These are phyloP conservation scores for Chrysolina oricalcia DNA, from an alignment of 2,888 invertebrate genomes.

Conservation along the genomic window DNA sequence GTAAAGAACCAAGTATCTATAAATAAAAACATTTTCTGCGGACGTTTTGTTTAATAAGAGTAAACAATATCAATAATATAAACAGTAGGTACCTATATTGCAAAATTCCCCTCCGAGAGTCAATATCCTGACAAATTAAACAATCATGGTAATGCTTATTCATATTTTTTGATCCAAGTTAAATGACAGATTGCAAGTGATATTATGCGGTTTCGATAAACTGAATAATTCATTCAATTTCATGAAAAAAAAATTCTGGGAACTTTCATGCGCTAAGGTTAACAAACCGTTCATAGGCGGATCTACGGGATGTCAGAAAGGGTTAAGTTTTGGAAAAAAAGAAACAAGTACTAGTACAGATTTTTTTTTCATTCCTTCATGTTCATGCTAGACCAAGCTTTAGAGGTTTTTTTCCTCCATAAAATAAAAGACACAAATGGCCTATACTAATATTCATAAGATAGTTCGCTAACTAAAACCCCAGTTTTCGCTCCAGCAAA, in stretches of 20 bases:
- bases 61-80: constrained; percentile 27
- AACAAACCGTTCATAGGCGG: constrained; percentile 26
- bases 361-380: no score
- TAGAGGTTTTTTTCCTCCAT: no score
- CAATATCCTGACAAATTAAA: constrained; percentile 55
- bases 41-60: constrained; percentile 55
- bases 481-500: no score
- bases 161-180: constrained; percentile 42
- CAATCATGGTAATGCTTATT: constrained; percentile 45
- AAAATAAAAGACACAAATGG: no score
- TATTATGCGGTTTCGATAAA: constrained; percentile 32
- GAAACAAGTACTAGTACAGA: no score
- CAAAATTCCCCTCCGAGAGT: constrained; percentile 53
- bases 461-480: no score
- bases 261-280: constrained; percentile 34
- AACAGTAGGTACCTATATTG: constrained; percentile 37
- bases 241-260: constrained; percentile 20
- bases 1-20: constrained; percentile 5
- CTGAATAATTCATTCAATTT: constrained; percentile 34
- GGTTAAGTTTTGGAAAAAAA: neutral
- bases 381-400: no score
- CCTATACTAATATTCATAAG: no score
- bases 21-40: constrained; percentile 57
- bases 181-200: constrained; percentile 46
- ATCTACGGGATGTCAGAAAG: neutral